A percentile compares a stretch with the other conserved stretches of the same genome.
phyloP scores from a whole-genome alignment of 2,797 vertebrate genomes.

The Telmatherina bonti region DNA sequence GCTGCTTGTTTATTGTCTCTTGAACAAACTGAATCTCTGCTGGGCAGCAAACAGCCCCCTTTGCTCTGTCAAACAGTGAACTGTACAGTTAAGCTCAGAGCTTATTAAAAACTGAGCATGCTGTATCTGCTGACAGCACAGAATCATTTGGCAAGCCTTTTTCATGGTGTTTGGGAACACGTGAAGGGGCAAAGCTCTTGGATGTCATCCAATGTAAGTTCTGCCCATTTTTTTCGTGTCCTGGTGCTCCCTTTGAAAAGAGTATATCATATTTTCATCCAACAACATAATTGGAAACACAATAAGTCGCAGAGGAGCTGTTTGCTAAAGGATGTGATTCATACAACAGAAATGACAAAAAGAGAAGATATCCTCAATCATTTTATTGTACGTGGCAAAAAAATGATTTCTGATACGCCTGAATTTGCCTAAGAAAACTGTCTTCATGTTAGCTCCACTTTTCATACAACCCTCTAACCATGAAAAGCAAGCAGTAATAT shows the following conservation, averaged over 20 bases:
- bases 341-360: not conserved
- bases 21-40: conserved; percentile 21
- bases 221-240: conserved; percentile 9
- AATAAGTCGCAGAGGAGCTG: conserved; percentile 6
- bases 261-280: conserved; percentile 43
- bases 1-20: conserved; percentile 40
- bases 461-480: not conserved
- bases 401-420: not conserved
- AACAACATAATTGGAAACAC: conserved; percentile 8
- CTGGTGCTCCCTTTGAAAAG: conserved; percentile 26
- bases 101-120: conserved; percentile 64
- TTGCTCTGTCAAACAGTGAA: conserved; percentile 44
- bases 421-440: not conserved
- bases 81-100: conserved; percentile 34
- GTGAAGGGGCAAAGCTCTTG: conserved; percentile 19
- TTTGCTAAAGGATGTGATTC: conserved; percentile 5
- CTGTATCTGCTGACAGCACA: conserved; percentile 32
- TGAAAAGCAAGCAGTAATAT: not conserved
- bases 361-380: not conserved
- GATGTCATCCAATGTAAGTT: conserved; percentile 37
- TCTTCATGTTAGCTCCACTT: not conserved
- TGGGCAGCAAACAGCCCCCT: conserved; percentile 45
- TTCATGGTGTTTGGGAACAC: conserved; percentile 31
- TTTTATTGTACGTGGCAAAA: not conserved
- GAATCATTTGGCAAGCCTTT: conserved; percentile 37